Evolutionary conservation across 2,888 invertebrate genomes (phyloP), one percentile per base, ranked within the genome.

Genomic region (Pteria penguin): DNA sequence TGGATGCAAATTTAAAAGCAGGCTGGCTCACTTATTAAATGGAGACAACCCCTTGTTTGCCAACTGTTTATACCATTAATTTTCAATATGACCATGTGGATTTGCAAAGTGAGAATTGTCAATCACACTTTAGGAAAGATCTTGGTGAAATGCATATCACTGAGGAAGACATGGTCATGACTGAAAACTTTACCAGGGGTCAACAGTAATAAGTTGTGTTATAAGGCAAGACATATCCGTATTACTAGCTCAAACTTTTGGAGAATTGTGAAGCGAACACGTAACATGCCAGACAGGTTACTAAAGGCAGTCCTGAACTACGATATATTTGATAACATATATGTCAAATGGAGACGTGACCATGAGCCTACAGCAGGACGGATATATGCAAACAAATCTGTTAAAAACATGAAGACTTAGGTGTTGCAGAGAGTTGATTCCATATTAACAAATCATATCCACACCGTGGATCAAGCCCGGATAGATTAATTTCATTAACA

Each of bases 221-320:
- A 33, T 32, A 32, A 61, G 24, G 57, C 57, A 0, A 57, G 70
- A 4, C 14, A 32, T 24, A 57, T 54, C 2, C 8, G 73, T n/a
- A 4, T 79, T 8, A 67, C 67, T 22, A 54, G 54, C 24, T 80
- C 76, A 18, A 74, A 74, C 24, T 80, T 80, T 68, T 71, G 76
- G 14, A 27, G 11, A 0, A 52, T 78, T 14, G 22, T 31, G 3
- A 66, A 72, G 27, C 71, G 63, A 57, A n/a, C 18, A 11, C 5
- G 18, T 8, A 72, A 58, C 2, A 14, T 24, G 58, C 78, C 80
- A 32, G 69, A 67, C 14, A 52, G 11, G 45, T n/a, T 69, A 14
- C 2, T 77, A 1, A 68, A 70, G 29, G 18, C 11, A 18, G 1
- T 75, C 4, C 32, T 72, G 29, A 61, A 57, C 24, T 78, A 78